Evolutionary conservation across 2,888 invertebrate genomes (phyloP).

Genomic region (Drosophila rellima): DNA sequence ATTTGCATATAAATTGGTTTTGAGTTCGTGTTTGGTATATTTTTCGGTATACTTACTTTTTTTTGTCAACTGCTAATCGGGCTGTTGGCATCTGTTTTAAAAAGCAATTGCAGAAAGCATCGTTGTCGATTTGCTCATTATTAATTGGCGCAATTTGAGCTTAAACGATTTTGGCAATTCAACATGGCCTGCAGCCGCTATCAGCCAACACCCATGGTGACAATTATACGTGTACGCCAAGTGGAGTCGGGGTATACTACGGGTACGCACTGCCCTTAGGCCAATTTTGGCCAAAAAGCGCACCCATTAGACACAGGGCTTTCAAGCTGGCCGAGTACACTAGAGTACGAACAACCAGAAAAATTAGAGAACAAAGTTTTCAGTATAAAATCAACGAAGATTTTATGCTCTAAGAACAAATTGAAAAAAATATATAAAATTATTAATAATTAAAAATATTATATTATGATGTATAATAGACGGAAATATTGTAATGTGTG

Average conservation of each 20-base stretch:
- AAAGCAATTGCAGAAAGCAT: slow-evolving; percentile 54
- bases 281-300: slow-evolving; percentile 50
- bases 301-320: slow-evolving; percentile 53
- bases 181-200: slow-evolving; percentile 47
- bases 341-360: slow-evolving; percentile 16
- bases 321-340: slow-evolving; percentile 3
- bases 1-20: slow-evolving; percentile 84
- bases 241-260: slow-evolving; percentile 21
- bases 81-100: slow-evolving; percentile 69
- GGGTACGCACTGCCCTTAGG: slow-evolving; percentile 53
- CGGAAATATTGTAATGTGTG: too few relatives aligned
- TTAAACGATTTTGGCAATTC: slow-evolving; percentile 74
- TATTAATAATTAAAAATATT: too few relatives aligned
- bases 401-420: slow-evolving; percentile 7
- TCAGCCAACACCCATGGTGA: slow-evolving; percentile 80
- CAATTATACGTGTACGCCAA: slow-evolving; percentile 73
- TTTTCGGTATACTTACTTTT: slow-evolving; percentile 30
- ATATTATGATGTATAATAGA: too few relatives aligned
- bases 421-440: background rate
- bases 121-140: slow-evolving; percentile 53
- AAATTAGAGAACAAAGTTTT: slow-evolving; percentile 15
- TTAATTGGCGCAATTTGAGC: slow-evolving; percentile 76
- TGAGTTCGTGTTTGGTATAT: slow-evolving; percentile 54
- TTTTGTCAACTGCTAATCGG: slow-evolving; percentile 67
- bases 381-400: background rate